These are phyloP conservation scores for Tineola bisselliella DNA, from an alignment of 2,888 invertebrate genomes.

Conservation along the genomic window DNA sequence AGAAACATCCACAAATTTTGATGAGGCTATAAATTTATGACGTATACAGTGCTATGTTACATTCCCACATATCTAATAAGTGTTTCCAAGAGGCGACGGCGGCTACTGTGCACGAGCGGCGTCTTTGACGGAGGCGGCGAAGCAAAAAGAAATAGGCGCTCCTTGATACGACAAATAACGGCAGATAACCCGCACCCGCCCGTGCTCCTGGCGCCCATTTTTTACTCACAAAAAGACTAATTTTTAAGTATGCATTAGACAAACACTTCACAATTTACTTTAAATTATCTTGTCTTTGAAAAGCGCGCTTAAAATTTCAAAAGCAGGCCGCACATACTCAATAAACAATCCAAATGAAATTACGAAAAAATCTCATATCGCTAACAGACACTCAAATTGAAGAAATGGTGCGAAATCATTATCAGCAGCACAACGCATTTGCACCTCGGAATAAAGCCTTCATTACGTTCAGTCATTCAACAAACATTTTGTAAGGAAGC, in stretches of 20 bases:
- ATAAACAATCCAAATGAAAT: background rate
- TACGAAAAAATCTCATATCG: background rate
- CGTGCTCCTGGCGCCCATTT: constrained; percentile 38
- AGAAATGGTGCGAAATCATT: constrained; percentile 13
- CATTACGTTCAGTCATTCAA: constrained; percentile 49
- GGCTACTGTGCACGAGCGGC: constrained; percentile 48
- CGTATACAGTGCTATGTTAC: constrained; percentile 34
- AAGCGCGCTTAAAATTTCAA: background rate
- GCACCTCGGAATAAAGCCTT: constrained; percentile 61
- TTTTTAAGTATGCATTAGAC: constrained; percentile 19
- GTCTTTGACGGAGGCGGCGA: constrained; percentile 42
- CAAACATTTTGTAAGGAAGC: constrained; percentile 47
- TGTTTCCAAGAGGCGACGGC: constrained; percentile 35
- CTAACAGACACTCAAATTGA: background rate
- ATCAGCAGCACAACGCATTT: constrained; percentile 26
- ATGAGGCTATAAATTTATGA: constrained; percentile 44
- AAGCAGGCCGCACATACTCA: background rate
- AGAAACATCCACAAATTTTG: constrained; percentile 29
- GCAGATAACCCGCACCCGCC: constrained; percentile 48
- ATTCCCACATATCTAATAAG: constrained; percentile 30
- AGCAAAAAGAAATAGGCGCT: constrained; percentile 34
- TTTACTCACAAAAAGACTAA: constrained; percentile 42
- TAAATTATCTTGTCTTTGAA: background rate
- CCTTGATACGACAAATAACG: constrained; percentile 55
- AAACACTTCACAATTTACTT: background rate